Evolutionary conservation across 1,140 invertebrate species (phyloP).

Genomic region (Anoplolepis gracilipes): DNA sequence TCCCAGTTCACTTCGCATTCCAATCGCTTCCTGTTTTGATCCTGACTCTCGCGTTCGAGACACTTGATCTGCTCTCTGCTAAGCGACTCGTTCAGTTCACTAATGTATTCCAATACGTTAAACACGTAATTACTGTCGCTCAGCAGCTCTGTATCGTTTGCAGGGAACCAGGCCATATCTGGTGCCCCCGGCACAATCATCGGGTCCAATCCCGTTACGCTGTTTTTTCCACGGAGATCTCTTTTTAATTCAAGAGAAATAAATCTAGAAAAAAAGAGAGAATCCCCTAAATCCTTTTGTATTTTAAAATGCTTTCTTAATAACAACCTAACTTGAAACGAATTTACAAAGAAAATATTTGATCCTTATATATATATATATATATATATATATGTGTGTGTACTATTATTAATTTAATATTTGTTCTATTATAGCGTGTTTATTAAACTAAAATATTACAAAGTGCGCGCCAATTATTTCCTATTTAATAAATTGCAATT

Average conservation of each 20-base stretch:
- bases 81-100: slow-evolving; percentile 76
- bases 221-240: neutral
- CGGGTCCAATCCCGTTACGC: neutral
- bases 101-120: slow-evolving; percentile 76
- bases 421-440: too few species aligned
- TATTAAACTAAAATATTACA: too few species aligned
- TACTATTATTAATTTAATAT: too few species aligned
- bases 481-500: too few species aligned
- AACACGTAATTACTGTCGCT: slow-evolving; percentile 72
- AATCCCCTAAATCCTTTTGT: neutral
- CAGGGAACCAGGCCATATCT: slow-evolving; percentile 31
- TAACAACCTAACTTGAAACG: neutral
- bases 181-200: neutral
- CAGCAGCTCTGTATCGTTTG: slow-evolving; percentile 55
- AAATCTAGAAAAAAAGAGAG: slow-evolving; percentile 10
- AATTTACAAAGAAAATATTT: neutral
- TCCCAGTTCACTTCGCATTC: slow-evolving; percentile 87
- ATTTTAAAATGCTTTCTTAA: neutral
- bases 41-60: slow-evolving; percentile 55
- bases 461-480: too few species aligned
- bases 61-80: slow-evolving; percentile 70
- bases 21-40: neutral
- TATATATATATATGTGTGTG: neutral
- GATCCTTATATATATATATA: neutral
- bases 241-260: neutral